Evolutionary conservation across 1,140 invertebrate genomes (phyloP).

Genomic region (Cryptotermes secundus): DNA sequence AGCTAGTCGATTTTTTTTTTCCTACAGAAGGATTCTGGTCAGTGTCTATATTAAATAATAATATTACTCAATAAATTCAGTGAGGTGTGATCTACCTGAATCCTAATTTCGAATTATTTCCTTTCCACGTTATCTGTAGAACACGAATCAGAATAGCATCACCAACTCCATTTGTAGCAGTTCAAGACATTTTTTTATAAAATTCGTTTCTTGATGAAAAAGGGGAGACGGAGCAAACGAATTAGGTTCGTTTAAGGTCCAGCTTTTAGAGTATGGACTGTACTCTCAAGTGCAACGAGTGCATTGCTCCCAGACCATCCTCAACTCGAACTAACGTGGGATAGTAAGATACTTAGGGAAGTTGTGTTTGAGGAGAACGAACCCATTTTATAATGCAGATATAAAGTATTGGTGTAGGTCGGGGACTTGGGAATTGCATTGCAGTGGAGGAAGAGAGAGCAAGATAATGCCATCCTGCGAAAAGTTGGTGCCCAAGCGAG

Average conservation of each 20-base stretch:
- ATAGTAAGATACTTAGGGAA: neutral
- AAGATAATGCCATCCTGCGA: neutral
- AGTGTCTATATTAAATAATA: too few relatives aligned
- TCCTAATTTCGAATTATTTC: too few relatives aligned
- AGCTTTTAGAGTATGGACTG: neutral
- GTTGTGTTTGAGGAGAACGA: neutral
- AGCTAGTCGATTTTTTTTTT: too few relatives aligned
- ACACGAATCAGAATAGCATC: too few relatives aligned
- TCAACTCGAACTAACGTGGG: neutral
- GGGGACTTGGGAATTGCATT: conserved; percentile 8
- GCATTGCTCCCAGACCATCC: neutral
- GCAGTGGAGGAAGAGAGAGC: neutral
- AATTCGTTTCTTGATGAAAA: too few relatives aligned
- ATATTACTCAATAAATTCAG: too few relatives aligned
- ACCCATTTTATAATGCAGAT: conserved; percentile 13
- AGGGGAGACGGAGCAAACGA: neutral
- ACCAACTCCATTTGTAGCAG: too few relatives aligned
- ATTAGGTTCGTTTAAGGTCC: too few relatives aligned
- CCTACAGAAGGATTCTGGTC: too few relatives aligned
- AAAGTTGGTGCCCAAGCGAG: neutral
- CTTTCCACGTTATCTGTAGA: too few relatives aligned
- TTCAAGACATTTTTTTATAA: too few relatives aligned
- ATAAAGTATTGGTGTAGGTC: conserved; percentile 5
- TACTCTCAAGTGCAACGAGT: neutral
- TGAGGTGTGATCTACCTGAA: too few relatives aligned